Base-by-base conservation (phyloP, 2,888 invertebrate species). In the Ophion ellenae region DNA sequence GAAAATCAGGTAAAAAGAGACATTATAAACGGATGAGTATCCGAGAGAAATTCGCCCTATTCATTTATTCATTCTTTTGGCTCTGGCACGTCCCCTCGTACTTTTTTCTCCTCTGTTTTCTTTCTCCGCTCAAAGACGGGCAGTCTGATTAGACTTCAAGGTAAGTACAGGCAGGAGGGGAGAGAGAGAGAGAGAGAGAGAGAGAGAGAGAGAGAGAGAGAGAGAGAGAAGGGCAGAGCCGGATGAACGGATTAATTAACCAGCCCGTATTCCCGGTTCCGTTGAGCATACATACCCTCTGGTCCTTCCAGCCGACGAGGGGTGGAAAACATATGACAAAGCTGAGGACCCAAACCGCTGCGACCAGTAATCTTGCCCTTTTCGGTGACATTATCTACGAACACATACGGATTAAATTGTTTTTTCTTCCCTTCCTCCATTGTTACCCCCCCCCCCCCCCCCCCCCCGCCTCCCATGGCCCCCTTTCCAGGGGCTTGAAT, bases 261-360 rank as follows among this genome's bases (percentile, higher is more conserved):
- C 53, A 14, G 32, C 70, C 63, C 47, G 71, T 75, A 75, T 61
- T 53, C 75, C 32, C 63, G 47, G 75, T 61, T 73, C 40, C 53
- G 40, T 11, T 53, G 36, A 61, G 67, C 11, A 64, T 86, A 86
- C 95, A 95, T 95, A 96, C 96, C 95, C 95, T 95, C 92, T 95
- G 94, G 94, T 97, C 98, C 93, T 97, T 98, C 98, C 98, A 98
- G 10, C 98, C 98, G 69, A 99, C 97, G 81, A 99, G 95, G 3
- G 99, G 99, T 66, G 99, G 99, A 93, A 99, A 98, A 94, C 99
- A 99, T 90, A 99, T 99, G 90, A 99, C 97, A 94, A 99, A 99
- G 83, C 99, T 98, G 80, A 99, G 95, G 86, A 99, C 97, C 99
- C 99, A 99, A 20, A 99, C 97, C n/a, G 97, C 97, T 80, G 97